These are phyloP conservation scores for Diorhabda carinulata DNA, from an alignment of 1,140 invertebrate species.

Conservation along the genomic window DNA sequence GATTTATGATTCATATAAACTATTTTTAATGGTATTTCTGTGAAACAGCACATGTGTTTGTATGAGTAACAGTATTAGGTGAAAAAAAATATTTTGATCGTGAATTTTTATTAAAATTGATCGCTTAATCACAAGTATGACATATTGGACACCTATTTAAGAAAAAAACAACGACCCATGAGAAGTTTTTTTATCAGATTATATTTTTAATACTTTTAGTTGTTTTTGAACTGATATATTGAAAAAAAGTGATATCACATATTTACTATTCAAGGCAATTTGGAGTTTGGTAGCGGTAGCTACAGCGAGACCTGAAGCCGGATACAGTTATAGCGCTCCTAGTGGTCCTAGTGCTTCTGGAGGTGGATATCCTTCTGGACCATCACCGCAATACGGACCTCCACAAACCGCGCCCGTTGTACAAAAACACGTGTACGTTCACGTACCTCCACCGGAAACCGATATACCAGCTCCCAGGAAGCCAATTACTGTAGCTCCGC, in stretches of 20 bases:
- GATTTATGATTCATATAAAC: too few relatives aligned
- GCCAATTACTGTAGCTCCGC: slow-evolving; percentile 54
- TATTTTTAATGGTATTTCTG: too few relatives aligned
- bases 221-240: background rate
- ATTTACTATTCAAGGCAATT: slow-evolving; percentile 21
- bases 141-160: too few relatives aligned
- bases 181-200: too few relatives aligned
- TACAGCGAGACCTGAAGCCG: slow-evolving; percentile 32
- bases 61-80: too few relatives aligned
- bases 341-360: slow-evolving; percentile 25
- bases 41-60: too few relatives aligned
- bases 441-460: slow-evolving; percentile 65
- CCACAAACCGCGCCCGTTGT: slow-evolving; percentile 49
- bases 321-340: slow-evolving; percentile 31
- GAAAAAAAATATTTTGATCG: too few relatives aligned
- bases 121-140: too few relatives aligned
- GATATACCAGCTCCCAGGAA: slow-evolving; percentile 58
- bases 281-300: slow-evolving; percentile 29
- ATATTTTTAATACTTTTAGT: background rate
- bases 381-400: slow-evolving; percentile 34
- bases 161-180: too few relatives aligned
- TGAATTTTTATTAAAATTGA: too few relatives aligned
- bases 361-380: slow-evolving; percentile 24
- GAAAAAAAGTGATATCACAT: too few relatives aligned
- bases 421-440: slow-evolving; percentile 78